These are phyloP conservation scores for Phalacrocorax aristotelis DNA, from an alignment of 2,113 vertebrate species.

Conservation along the genomic window DNA sequence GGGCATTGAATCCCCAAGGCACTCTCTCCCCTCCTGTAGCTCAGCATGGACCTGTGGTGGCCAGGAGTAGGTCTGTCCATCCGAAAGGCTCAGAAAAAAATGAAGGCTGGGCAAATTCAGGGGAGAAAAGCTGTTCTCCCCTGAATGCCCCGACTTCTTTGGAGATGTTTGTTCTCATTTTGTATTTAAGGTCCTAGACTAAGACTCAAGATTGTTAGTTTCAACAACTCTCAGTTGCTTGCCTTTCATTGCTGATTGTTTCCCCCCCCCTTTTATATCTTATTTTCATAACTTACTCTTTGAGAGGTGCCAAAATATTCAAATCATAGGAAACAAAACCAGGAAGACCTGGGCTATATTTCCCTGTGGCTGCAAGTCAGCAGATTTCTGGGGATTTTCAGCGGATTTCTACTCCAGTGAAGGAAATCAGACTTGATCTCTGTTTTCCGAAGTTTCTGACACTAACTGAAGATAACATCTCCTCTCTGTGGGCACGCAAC, in stretches of 20 bases:
- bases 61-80: neutral
- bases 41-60: neutral
- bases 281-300: neutral
- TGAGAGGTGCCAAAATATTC: neutral
- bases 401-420: neutral
- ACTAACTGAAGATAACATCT: neutral
- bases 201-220: neutral
- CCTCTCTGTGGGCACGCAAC: neutral
- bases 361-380: neutral
- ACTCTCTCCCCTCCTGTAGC: neutral
- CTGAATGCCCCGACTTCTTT: neutral
- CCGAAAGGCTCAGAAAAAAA: neutral
- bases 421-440: neutral
- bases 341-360: neutral
- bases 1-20: neutral
- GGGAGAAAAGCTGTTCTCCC: neutral
- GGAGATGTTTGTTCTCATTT: neutral
- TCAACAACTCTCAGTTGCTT: neutral
- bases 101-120: neutral
- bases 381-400: neutral
- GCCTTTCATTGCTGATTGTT: neutral
- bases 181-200: neutral
- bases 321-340: neutral
- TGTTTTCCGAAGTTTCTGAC: neutral
- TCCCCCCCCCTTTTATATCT: neutral